Percentiles rank a stretch among this genome's conserved stretches.
Conservation (phyloP, 2,888 invertebrate genomes). For the Melinaea menophilus region DNA sequence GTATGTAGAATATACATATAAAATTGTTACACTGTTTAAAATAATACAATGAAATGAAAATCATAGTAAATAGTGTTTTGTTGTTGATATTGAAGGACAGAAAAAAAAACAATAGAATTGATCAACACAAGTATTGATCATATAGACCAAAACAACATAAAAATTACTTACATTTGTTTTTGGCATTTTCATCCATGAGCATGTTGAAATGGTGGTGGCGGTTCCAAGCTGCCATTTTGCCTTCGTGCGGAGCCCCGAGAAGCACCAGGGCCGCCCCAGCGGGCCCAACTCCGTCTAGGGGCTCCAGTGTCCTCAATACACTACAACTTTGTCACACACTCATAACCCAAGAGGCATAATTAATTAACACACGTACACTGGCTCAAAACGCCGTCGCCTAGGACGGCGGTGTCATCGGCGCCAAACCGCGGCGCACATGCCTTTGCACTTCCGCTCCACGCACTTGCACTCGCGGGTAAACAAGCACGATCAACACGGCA, state of each 20-base stretch:
- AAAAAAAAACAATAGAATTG: conserved; percentile 3
- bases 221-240: conserved; percentile 85
- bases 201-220: conserved; percentile 85
- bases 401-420: conserved; percentile 72
- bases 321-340: conserved; percentile 76
- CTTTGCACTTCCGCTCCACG: conserved; percentile 72
- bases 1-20: too few species aligned
- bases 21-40: too few species aligned
- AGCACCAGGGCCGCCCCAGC: conserved; percentile 79
- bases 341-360: conserved; percentile 73
- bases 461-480: conserved; percentile 76
- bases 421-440: conserved; percentile 69
- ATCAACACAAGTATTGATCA: conserved; percentile 5
- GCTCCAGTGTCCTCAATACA: conserved; percentile 79
- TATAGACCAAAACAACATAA: conserved; percentile 5
- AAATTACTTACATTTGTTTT: conserved; percentile 81
- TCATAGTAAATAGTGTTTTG: too few species aligned
- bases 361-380: conserved; percentile 69
- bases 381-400: conserved; percentile 62
- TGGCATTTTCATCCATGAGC: conserved; percentile 84
- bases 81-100: background rate
- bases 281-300: conserved; percentile 80
- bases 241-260: conserved; percentile 79
- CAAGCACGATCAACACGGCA: conserved; percentile 66
- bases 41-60: too few species aligned